Evolutionary conservation across 2,113 vertebrate species (phyloP).

Genomic region (Psittacula cyanocephala): DNA sequence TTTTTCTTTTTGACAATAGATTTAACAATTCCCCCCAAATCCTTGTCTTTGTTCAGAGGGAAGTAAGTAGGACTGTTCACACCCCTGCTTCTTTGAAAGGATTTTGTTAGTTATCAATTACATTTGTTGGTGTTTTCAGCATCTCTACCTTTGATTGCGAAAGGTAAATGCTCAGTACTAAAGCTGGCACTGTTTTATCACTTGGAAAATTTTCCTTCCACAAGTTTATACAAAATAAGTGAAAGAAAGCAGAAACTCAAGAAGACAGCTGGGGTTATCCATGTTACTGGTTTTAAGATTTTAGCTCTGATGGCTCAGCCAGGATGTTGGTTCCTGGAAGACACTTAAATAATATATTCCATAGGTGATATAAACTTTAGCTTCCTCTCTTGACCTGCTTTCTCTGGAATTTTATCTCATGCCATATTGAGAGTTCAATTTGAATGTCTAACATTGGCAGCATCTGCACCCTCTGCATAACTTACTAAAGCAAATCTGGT

Average conservation of each 20-base stretch:
- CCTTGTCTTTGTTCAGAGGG: neutral
- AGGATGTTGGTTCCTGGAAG: neutral
- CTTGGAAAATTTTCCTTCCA: neutral
- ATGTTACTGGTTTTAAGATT: neutral
- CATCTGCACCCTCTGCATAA: neutral
- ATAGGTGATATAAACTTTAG: neutral
- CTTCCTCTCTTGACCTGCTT: neutral
- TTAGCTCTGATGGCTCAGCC: neutral
- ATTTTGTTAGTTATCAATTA: neutral
- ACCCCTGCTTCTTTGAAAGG: neutral
- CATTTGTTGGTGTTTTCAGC: neutral
- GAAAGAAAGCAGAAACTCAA: neutral
- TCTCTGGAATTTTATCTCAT: neutral
- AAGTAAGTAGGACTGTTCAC: accelerated
- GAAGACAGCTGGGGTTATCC: neutral
- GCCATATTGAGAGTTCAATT: neutral
- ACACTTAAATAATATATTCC: neutral
- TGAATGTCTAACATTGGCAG: neutral
- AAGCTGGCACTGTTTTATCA: accelerated
- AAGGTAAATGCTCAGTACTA: neutral
- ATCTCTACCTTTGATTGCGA: neutral
- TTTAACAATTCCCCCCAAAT: neutral
- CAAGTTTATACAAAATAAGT: neutral
- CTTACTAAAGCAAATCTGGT: neutral
- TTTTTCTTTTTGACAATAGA: neutral